Evolutionary conservation across 1,140 invertebrate genomes (phyloP).

Genomic region (Hermatobates lingyangjiaoensis): DNA sequence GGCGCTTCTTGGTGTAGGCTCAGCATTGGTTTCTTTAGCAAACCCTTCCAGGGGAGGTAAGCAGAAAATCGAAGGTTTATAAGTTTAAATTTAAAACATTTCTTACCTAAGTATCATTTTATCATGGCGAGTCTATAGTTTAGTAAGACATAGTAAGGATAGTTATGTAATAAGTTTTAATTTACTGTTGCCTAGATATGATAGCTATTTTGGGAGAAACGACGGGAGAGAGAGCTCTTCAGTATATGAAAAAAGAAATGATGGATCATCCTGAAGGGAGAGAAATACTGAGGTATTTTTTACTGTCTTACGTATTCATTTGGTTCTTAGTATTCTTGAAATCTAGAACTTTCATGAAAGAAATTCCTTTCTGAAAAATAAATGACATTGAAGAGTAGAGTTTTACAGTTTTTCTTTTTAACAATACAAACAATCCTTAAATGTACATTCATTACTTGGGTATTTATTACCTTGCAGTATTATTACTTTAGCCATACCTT

Average conservation of each 20-base stretch:
- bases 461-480: too few species aligned
- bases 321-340: too few species aligned
- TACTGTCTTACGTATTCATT: too few species aligned
- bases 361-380: too few species aligned
- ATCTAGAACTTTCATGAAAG: too few species aligned
- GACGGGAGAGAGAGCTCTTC: slow-evolving; percentile 50
- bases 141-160: too few species aligned
- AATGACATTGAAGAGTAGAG: too few species aligned
- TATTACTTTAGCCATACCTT: neutral
- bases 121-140: neutral
- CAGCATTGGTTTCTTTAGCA: slow-evolving; percentile 48
- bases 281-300: slow-evolving; percentile 36
- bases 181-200: slow-evolving; percentile 44
- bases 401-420: too few species aligned
- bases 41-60: slow-evolving; percentile 37
- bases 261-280: slow-evolving; percentile 40
- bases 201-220: slow-evolving; percentile 84
- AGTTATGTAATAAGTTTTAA: neutral
- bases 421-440: too few species aligned
- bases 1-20: slow-evolving; percentile 52
- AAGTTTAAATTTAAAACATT: too few species aligned
- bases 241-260: slow-evolving; percentile 46
- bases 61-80: too few species aligned
- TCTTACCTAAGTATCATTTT: neutral
- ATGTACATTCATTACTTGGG: too few species aligned